Base-by-base conservation (phyloP, 2,797 vertebrate species). In the Enteromius viviparus region DNA sequence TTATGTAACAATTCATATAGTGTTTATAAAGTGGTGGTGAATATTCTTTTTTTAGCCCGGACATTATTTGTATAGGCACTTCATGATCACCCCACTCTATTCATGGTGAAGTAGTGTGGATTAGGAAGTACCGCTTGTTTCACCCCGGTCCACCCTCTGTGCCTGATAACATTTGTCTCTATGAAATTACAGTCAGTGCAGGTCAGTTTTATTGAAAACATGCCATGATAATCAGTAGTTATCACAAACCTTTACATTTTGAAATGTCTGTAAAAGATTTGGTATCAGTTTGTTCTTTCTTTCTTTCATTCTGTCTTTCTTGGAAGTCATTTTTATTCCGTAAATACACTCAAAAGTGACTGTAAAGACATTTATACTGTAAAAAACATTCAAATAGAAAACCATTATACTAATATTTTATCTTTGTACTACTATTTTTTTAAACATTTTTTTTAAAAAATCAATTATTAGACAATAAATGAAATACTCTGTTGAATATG, bases 11-110 rank as follows among this genome's bases (percentile, higher is more conserved):
- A 47, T 82, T 82, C 42, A 72, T 86, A 64, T 76, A n/a, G 42
- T 66, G 64, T 78, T 64, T 15, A 86, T 79, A 79, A 72, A 83
- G 87, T 84, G 82, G 85, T 82, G 49, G 68, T 81, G 80, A 75
- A 60, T 62, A 60, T 83, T 85, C 85, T 88, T 81, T 89, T 88
- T 89, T 82, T 90, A 91, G n/a, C 3, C 15, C 29, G 45, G 71
- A 65, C 53, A 49, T 81, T 80, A 70, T 69, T 68, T 78, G 45
- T 45, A 81, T 66, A 79, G 76, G 74, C 47, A 68, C 62, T 87
- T 45, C 49, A 76, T 58, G 45, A 84, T 86, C 49, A 58, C 64
- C 77, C 64, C 76, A 83, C 78, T 1, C 53, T 70, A 32, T 77
- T 81, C 58, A 78, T 77, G 47, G 26, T 70, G 53, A 64, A 80